Conservation (phyloP, 1,140 invertebrate species). For the Stenopsyche tienmushanensis region DNA sequence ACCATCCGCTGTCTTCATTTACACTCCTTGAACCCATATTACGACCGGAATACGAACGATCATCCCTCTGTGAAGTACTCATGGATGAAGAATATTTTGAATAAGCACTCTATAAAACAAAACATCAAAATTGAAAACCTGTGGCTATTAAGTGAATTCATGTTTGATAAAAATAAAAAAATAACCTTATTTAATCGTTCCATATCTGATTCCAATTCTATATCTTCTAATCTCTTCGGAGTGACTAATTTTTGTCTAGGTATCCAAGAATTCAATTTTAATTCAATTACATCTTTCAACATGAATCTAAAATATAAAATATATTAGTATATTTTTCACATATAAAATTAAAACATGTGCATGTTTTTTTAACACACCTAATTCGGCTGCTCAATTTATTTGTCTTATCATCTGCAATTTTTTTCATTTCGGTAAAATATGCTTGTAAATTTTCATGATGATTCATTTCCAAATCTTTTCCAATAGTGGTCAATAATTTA, state of each 20-base stretch:
- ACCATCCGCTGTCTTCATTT: conserved; percentile 49
- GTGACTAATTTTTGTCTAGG: conserved; percentile 77
- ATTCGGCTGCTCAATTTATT: conserved; percentile 68
- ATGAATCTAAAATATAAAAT: conserved; percentile 69
- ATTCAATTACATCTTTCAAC: conserved; percentile 92
- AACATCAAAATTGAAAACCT: background rate
- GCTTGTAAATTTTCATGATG: conserved; percentile 55
- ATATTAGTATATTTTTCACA: no score
- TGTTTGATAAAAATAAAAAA: background rate
- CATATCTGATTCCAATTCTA: conserved; percentile 81
- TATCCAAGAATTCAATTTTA: conserved; percentile 82
- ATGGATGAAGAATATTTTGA: conserved; percentile 10
- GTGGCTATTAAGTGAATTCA: no score
- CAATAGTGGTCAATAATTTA: conserved; percentile 87
- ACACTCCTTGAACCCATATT: conserved; percentile 41
- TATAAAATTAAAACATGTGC: no score
- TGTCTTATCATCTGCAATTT: conserved; percentile 59
- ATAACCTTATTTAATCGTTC: conserved; percentile 56
- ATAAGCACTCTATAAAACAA: conserved; percentile 9
- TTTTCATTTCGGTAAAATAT: conserved; percentile 70
- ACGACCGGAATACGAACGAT: conserved; percentile 44
- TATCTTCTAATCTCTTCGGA: conserved; percentile 92
- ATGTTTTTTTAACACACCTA: no score
- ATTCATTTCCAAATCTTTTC: conserved; percentile 74
- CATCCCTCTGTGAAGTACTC: conserved; percentile 52